Evolutionary conservation across 2,888 invertebrate genomes (phyloP).

Genomic region (Chaetogeoica ovagalla): DNA sequence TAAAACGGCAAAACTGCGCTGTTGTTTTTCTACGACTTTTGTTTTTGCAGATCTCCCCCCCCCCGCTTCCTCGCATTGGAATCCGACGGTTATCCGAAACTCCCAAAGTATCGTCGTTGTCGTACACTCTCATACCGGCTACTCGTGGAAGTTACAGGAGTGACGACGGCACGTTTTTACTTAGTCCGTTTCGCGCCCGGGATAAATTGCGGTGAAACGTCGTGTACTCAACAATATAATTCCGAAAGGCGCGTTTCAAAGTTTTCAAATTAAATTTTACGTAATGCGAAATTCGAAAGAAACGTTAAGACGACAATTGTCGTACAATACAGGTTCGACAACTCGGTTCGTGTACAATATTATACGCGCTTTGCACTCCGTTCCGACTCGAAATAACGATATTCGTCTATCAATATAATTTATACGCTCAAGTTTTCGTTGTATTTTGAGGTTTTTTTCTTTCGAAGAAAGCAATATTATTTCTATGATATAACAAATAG

Average conservation of each 20-base stretch:
- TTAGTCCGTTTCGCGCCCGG: not conserved
- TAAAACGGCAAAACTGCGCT: not conserved
- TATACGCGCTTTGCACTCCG: not conserved
- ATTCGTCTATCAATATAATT: not conserved
- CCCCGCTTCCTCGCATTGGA: too few species aligned
- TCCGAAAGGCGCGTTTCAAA: conserved; percentile 4
- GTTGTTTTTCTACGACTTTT: not conserved
- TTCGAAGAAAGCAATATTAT: not conserved
- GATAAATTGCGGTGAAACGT: conserved; percentile 1
- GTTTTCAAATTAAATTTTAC: conserved; percentile 18
- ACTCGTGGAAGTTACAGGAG: not conserved
- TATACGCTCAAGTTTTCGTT: too few species aligned
- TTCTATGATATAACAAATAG: not conserved
- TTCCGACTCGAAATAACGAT: not conserved
- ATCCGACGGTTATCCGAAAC: too few species aligned
- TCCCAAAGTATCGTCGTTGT: not conserved
- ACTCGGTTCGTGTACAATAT: not conserved
- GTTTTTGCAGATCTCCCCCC: too few species aligned
- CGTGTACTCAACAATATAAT: not conserved
- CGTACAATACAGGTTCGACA: too few species aligned
- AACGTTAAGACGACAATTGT: conserved; percentile 10
- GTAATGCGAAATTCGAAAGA: not conserved
- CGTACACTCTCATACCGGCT: not conserved
- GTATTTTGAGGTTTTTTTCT: not conserved
- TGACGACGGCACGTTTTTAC: not conserved